These are phyloP conservation scores for Dasysyrphus albostriatus DNA, from an alignment of 2,888 invertebrate genomes.

Conservation along the genomic window DNA sequence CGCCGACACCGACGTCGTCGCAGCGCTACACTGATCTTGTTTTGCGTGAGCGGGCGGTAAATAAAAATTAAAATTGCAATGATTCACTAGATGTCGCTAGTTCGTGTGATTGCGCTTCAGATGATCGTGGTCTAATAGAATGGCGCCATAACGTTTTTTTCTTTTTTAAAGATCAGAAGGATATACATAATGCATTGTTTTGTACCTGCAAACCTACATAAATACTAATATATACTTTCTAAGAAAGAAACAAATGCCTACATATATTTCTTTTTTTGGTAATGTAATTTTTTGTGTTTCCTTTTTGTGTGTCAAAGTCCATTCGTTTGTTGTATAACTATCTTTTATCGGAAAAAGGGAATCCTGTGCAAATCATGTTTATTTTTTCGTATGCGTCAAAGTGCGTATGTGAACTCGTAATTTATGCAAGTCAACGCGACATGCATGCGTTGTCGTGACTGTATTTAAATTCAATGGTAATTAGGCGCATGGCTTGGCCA, in stretches of 20 bases:
- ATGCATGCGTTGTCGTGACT: conserved; percentile 70
- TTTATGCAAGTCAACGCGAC: conserved; percentile 64
- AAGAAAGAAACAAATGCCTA: neutral
- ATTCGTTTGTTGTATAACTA: neutral
- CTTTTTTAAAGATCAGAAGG: neutral
- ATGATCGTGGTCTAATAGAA: conserved; percentile 62
- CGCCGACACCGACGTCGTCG: neutral
- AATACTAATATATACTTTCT: neutral
- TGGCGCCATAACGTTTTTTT: conserved; percentile 60
- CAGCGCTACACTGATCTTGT: conserved; percentile 24
- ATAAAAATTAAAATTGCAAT: conserved; percentile 38
- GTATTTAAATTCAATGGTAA: conserved; percentile 77
- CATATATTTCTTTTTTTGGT: conserved; percentile 2
- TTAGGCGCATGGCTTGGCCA: conserved; percentile 62
- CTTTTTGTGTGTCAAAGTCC: conserved; percentile 1
- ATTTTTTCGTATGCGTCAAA: conserved; percentile 50
- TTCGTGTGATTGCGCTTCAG: neutral
- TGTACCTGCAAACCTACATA: neutral
- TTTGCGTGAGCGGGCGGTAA: conserved; percentile 54
- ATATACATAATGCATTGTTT: neutral
- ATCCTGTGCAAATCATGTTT: conserved; percentile 48
- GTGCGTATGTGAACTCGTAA: conserved; percentile 60
- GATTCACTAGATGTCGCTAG: conserved; percentile 52
- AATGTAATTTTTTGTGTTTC: neutral
- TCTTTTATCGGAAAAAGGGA: conserved; percentile 50